A percentile compares a stretch with the other conserved stretches of the same genome.
Conservation (phyloP, 2,888 invertebrate species). For the Therioaphis trifolii region DNA sequence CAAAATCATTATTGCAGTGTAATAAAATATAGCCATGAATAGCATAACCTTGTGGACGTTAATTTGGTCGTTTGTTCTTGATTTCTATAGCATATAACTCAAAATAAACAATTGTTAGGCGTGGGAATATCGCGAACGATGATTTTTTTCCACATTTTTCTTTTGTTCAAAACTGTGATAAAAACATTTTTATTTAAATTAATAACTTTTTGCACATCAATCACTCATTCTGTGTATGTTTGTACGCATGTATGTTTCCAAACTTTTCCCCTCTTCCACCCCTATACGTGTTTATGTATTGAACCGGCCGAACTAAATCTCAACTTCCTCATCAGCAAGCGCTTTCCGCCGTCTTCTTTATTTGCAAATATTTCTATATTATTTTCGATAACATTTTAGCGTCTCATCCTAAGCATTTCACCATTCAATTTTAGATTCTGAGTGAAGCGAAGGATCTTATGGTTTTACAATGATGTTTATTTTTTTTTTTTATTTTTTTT, state of each 20-base stretch:
- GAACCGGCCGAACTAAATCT: neutral
- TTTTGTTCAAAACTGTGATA: too few species aligned
- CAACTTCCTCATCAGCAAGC: neutral
- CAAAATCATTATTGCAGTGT: neutral
- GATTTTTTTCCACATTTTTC: neutral
- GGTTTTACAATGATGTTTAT: too few species aligned
- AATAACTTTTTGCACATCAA: neutral
- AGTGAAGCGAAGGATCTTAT: too few species aligned
- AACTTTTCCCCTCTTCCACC: neutral
- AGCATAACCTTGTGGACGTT: neutral
- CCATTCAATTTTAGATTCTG: too few species aligned
- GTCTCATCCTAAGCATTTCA: too few species aligned
- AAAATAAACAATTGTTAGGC: slow-evolving; percentile 4
- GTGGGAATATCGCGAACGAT: neutral
- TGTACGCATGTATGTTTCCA: neutral
- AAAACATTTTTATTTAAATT: neutral
- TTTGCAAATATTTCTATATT: neutral
- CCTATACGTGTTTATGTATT: neutral
- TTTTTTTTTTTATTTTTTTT: too few species aligned
- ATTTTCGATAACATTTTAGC: neutral
- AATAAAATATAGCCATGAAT: neutral
- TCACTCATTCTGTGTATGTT: neutral
- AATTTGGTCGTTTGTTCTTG: slow-evolving; percentile 1
- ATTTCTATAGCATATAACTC: neutral
- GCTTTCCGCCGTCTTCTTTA: neutral